Evolutionary conservation across 2,797 vertebrate species (phyloP).

Genomic region (Jordanella pulchra): DNA sequence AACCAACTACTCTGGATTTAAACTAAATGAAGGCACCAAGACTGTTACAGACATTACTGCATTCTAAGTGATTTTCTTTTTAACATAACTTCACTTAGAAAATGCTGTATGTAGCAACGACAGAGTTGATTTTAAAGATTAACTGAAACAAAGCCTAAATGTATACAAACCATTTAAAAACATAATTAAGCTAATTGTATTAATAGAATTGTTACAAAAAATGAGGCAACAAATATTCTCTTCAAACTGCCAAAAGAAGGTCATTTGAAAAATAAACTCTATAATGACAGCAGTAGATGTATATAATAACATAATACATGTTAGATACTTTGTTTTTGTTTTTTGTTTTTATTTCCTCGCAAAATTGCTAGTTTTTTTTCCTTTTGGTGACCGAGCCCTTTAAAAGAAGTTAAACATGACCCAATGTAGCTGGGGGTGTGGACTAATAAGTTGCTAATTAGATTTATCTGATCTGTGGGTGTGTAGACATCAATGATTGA

Average conservation of each 20-base stretch:
- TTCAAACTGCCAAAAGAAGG: background rate
- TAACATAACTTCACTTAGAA: too few species aligned
- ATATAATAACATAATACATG: background rate
- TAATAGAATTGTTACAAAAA: background rate
- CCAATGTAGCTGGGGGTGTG: constrained; percentile 17
- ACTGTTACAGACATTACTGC: too few species aligned
- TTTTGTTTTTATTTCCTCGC: background rate
- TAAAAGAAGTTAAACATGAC: constrained; percentile 12
- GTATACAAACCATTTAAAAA: background rate
- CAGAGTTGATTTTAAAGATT: background rate
- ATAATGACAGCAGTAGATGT: background rate
- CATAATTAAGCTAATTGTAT: background rate
- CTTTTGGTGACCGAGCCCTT: background rate
- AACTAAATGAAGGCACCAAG: too few species aligned
- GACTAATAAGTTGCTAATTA: constrained; percentile 31
- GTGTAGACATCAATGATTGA: constrained; percentile 40
- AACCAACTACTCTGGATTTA: too few species aligned
- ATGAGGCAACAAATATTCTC: background rate
- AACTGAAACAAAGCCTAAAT: too few species aligned
- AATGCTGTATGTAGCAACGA: too few species aligned
- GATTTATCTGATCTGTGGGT: constrained; percentile 41
- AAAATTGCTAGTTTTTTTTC: background rate
- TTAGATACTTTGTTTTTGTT: background rate
- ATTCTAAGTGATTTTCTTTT: too few species aligned
- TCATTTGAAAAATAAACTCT: background rate